These are phyloP conservation scores for Danionella dracula DNA, from an alignment of 2,797 vertebrate species.

Conservation along the genomic window DNA sequence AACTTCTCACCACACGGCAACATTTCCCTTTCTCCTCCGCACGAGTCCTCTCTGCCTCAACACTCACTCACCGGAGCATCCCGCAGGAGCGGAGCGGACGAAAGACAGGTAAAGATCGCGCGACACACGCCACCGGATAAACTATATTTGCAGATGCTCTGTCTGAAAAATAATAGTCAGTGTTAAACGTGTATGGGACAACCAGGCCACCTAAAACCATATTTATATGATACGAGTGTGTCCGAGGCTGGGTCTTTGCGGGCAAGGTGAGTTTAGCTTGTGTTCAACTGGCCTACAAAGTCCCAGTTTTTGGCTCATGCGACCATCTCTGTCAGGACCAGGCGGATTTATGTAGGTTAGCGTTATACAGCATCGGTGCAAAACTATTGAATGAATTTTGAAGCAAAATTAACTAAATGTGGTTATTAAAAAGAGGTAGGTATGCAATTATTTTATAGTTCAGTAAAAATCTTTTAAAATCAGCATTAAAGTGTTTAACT, in stretches of 20 bases:
- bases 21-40: conserved; percentile 42
- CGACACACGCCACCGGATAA: too few relatives aligned
- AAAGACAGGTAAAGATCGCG: too few relatives aligned
- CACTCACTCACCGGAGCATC: conserved; percentile 15
- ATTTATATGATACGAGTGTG: too few relatives aligned
- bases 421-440: too few relatives aligned
- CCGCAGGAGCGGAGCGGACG: too few relatives aligned
- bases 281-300: conserved; percentile 85
- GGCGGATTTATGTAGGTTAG: neutral
- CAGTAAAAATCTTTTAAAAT: too few relatives aligned
- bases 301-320: conserved; percentile 78
- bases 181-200: conserved; percentile 72
- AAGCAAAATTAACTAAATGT: too few relatives aligned
- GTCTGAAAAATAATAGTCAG: neutral
- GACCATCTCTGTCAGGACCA: conserved; percentile 42
- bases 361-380: too few relatives aligned
- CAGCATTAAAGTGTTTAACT: too few relatives aligned
- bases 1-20: conserved; percentile 58
- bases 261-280: conserved; percentile 78
- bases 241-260: conserved; percentile 82
- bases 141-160: neutral
- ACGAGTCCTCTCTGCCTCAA: conserved; percentile 16
- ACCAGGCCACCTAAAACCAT: conserved; percentile 38
- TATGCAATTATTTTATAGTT: too few relatives aligned
- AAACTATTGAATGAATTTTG: too few relatives aligned